These are phyloP conservation scores for Pantelozetes paolii DNA, from an alignment of 2,888 invertebrate genomes.

Conservation along the genomic window DNA sequence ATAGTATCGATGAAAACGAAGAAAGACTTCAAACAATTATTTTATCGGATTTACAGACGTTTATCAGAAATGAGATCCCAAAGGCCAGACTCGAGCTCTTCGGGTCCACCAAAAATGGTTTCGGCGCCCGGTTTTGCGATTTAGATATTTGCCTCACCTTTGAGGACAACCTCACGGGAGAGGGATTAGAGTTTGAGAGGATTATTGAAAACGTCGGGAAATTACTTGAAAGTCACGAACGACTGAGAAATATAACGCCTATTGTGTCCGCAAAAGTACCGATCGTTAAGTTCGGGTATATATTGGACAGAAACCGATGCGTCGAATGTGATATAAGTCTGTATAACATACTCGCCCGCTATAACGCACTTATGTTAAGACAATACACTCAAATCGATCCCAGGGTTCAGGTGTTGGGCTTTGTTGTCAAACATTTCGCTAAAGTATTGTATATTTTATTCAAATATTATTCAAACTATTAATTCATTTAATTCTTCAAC, in stretches of 20 bases:
- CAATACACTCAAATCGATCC: conserved; percentile 57
- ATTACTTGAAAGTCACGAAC: conserved; percentile 51
- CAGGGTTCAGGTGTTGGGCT: conserved; percentile 57
- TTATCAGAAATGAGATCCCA: conserved; percentile 50
- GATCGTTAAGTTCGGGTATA: conserved; percentile 59
- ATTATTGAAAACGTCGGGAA: conserved; percentile 54
- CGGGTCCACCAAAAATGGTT: conserved; percentile 61
- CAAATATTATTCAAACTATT: conserved; percentile 19
- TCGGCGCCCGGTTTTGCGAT: conserved; percentile 59
- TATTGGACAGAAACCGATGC: conserved; percentile 53
- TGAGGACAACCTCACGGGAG: conserved; percentile 51
- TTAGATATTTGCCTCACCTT: conserved; percentile 61
- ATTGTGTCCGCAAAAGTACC: conserved; percentile 62
- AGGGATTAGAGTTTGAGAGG: conserved; percentile 52
- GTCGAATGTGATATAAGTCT: conserved; percentile 61
- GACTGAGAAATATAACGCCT: conserved; percentile 54
- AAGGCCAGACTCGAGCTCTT: conserved; percentile 57
- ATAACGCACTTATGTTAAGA: conserved; percentile 58
- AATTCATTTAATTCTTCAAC: conserved; percentile 35
- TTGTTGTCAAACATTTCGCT: conserved; percentile 58
- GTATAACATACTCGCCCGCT: conserved; percentile 59
- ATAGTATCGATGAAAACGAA: conserved; percentile 48
- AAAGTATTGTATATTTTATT: conserved; percentile 52
- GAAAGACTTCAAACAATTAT: conserved; percentile 49
- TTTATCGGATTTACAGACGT: conserved; percentile 52